Evolutionary conservation across 2,113 vertebrate species (phyloP).

Genomic region (Pardalotus punctatus): DNA sequence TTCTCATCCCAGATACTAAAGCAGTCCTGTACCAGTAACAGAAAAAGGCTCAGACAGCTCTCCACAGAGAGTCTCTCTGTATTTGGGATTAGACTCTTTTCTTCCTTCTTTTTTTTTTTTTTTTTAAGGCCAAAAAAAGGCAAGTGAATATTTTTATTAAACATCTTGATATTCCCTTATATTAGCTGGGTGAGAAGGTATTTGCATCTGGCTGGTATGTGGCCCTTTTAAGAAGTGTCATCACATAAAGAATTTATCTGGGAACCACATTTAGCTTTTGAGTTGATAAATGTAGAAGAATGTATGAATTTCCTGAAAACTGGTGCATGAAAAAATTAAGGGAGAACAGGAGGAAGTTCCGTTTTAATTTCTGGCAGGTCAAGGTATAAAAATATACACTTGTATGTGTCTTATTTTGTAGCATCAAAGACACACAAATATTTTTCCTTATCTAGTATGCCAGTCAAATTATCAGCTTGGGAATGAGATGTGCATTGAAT

Average conservation of each 20-base stretch:
- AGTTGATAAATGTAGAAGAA: not conserved
- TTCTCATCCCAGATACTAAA: not conserved
- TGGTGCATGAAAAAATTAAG: not conserved
- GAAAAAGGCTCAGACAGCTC: not conserved
- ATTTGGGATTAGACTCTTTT: not conserved
- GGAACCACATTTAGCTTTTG: not conserved
- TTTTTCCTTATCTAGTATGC: not conserved
- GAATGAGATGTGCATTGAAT: not conserved
- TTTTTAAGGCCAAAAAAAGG: too few relatives aligned
- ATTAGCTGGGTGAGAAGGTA: not conserved
- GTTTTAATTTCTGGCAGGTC: not conserved
- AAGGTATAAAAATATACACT: not conserved
- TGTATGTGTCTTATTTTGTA: not conserved
- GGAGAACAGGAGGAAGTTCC: not conserved
- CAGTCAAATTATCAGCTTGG: not conserved
- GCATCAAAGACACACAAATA: not conserved
- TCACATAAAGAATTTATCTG: not conserved
- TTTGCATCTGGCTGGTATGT: not conserved
- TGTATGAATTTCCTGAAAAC: not conserved
- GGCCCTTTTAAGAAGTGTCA: not conserved
- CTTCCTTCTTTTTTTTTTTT: too few relatives aligned
- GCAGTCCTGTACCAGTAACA: not conserved
- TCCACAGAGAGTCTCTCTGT: not conserved
- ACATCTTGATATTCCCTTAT: not conserved
- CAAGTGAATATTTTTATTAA: not conserved